A percentile compares a stretch with the other conserved stretches of the same genome.
These are phyloP conservation scores for Lagocephalus sceleratus DNA, from an alignment of 2,797 vertebrate species.

Conservation along the genomic window DNA sequence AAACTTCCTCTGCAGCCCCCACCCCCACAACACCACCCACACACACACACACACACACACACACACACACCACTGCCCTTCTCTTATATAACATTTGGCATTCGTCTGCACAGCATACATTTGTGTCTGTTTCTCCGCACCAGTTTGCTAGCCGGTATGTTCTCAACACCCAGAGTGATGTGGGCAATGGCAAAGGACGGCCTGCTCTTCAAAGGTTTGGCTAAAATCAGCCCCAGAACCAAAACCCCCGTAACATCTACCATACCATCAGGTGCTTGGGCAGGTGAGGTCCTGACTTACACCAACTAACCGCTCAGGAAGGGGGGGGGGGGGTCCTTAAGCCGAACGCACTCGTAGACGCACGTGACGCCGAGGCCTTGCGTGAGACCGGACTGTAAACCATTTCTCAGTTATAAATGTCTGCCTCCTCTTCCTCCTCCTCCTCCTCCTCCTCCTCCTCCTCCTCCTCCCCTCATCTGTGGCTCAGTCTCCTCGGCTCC, in stretches of 20 bases:
- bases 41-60: too few relatives aligned
- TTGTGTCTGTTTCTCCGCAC: slow-evolving; percentile 16
- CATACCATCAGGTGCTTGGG: slow-evolving; percentile 83
- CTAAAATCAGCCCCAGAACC: slow-evolving; percentile 81
- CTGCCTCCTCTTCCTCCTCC: slow-evolving; percentile 34
- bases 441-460: slow-evolving; percentile 32
- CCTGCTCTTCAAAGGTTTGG: slow-evolving; percentile 89
- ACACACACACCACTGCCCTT: too few relatives aligned
- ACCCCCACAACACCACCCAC: too few relatives aligned
- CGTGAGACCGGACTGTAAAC: slow-evolving; percentile 25
- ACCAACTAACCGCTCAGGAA: slow-evolving; percentile 42
- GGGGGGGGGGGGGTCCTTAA: not conserved
- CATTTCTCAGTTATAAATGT: slow-evolving; percentile 38
- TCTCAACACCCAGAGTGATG: slow-evolving; percentile 95
- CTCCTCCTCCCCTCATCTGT: slow-evolving; percentile 33
- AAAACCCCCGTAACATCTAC: slow-evolving; percentile 93
- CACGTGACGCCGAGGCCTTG: slow-evolving; percentile 27
- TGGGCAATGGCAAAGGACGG: slow-evolving; percentile 98
- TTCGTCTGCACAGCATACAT: slow-evolving; percentile 43
- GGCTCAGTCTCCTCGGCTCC: slow-evolving; percentile 74
- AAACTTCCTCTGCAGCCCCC: too few relatives aligned
- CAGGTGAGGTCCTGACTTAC: slow-evolving; percentile 79
- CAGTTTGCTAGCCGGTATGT: slow-evolving; percentile 95
- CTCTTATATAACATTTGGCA: not conserved
- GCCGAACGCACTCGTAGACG: too few relatives aligned